Conservation (phyloP, 2,797 vertebrate genomes). For the Gila robusta region DNA sequence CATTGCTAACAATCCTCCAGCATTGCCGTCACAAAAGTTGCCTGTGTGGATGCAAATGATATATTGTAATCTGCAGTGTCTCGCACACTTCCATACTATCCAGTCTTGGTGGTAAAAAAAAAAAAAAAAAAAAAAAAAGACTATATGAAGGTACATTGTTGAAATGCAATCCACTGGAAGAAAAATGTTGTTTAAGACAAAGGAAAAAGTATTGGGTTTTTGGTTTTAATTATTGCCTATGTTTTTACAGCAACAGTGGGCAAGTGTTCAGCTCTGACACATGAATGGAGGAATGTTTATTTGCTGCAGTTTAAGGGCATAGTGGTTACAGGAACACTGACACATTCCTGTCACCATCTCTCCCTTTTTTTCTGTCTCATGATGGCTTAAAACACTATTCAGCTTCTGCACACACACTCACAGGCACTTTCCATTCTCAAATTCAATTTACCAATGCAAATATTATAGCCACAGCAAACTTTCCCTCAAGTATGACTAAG, state of each 20-base stretch:
- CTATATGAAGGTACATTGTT: slow-evolving; percentile 62
- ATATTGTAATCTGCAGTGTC: background rate
- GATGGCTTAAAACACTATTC: slow-evolving; percentile 6
- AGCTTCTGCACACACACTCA: background rate
- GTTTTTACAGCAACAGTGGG: slow-evolving; percentile 80
- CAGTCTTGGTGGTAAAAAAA: background rate
- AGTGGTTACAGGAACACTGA: slow-evolving; percentile 81
- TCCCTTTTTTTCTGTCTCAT: slow-evolving; percentile 54
- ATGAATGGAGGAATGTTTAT: slow-evolving; percentile 83
- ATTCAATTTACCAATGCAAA: slow-evolving; percentile 17
- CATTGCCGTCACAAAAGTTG: background rate
- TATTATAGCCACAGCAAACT: slow-evolving; percentile 7
- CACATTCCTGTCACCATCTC: slow-evolving; percentile 80
- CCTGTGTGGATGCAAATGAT: background rate
- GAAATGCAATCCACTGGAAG: slow-evolving; percentile 61
- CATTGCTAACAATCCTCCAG: background rate
- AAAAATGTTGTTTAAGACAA: slow-evolving; percentile 67
- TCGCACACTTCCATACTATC: background rate
- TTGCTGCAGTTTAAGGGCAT: slow-evolving; percentile 80
- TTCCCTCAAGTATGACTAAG: background rate
- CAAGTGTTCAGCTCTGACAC: slow-evolving; percentile 80
- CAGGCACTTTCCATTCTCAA: background rate
- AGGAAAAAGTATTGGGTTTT: slow-evolving; percentile 70
- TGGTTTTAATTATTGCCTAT: slow-evolving; percentile 82
- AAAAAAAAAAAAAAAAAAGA: background rate